Evolutionary conservation across 2,113 vertebrate genomes (phyloP).

Genomic region (Salvator merianae): DNA sequence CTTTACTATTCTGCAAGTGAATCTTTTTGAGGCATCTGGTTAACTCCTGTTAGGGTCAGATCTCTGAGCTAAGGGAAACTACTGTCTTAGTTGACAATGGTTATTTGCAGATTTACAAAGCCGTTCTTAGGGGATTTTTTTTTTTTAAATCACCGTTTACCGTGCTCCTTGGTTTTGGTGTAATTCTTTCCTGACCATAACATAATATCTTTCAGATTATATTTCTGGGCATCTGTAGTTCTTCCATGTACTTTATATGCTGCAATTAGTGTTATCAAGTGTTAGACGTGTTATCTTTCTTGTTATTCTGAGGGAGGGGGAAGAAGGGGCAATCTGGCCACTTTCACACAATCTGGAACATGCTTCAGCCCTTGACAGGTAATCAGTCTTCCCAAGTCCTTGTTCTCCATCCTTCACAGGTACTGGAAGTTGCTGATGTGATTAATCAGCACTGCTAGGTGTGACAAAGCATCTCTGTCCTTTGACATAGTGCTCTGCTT

Average conservation of each 20-base stretch:
- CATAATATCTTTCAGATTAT: neutral
- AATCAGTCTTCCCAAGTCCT: neutral
- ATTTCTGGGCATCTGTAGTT: neutral
- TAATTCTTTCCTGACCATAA: neutral
- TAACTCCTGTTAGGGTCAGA: neutral
- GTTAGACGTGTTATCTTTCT: neutral
- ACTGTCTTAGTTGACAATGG: neutral
- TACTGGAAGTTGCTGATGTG: slow-evolving; percentile 13
- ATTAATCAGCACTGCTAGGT: slow-evolving; percentile 12
- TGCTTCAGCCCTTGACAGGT: neutral
- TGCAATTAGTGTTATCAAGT: neutral
- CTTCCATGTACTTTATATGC: neutral
- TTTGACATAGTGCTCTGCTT: neutral
- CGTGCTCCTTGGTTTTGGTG: neutral
- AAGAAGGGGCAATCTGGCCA: neutral
- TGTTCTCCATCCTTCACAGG: neutral
- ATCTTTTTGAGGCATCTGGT: neutral
- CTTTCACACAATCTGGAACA: neutral
- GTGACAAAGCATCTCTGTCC: neutral
- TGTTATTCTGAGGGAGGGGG: neutral
- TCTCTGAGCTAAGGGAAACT: neutral
- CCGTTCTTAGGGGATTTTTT: rapidly evolving
- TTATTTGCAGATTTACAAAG: neutral
- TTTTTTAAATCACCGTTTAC: neutral
- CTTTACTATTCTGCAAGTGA: neutral